phyloP scores from a whole-genome alignment of 1,140 invertebrate species.

The Zaprionus camerounensis region DNA sequence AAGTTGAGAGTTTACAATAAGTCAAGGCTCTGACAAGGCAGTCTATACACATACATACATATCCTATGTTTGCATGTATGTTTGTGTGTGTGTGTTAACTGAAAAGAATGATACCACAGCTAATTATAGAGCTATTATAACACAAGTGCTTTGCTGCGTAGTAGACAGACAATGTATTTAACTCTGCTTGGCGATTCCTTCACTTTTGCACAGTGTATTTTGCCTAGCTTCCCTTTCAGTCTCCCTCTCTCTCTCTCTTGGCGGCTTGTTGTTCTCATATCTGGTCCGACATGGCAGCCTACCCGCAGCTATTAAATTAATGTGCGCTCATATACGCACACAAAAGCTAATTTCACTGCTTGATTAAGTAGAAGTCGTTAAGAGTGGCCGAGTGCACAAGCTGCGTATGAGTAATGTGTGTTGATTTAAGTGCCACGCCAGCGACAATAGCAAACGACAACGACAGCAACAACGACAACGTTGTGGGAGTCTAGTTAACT shows the following conservation, averaged over 20 bases:
- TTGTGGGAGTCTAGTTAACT: constrained; percentile 25
- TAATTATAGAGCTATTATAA: constrained; percentile 43
- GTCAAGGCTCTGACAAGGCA: not conserved
- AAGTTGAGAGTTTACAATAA: not conserved
- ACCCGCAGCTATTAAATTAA: constrained; percentile 77
- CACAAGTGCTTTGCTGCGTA: constrained; percentile 26
- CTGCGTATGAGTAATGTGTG: constrained; percentile 78
- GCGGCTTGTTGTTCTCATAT: constrained; percentile 19
- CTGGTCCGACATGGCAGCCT: constrained; percentile 38
- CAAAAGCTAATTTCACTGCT: constrained; percentile 81
- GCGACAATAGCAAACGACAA: not conserved
- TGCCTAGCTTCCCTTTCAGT: not conserved
- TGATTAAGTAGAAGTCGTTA: constrained; percentile 82
- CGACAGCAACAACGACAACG: not conserved
- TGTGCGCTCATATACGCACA: constrained; percentile 80
- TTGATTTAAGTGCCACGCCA: constrained; percentile 59
- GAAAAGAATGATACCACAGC: constrained; percentile 17
- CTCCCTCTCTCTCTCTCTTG: not conserved
- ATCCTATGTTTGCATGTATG: not conserved
- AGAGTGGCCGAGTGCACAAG: constrained; percentile 73
- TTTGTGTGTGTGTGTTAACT: not conserved
- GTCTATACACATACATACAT: not conserved
- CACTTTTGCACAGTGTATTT: constrained; percentile 28
- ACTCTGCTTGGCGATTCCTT: not conserved
- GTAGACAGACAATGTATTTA: constrained; percentile 13